A percentile compares a stretch with the other conserved stretches of the same genome.
Conservation (phyloP, 2,797 vertebrate species). For the Pantherophis vulpinus region DNA sequence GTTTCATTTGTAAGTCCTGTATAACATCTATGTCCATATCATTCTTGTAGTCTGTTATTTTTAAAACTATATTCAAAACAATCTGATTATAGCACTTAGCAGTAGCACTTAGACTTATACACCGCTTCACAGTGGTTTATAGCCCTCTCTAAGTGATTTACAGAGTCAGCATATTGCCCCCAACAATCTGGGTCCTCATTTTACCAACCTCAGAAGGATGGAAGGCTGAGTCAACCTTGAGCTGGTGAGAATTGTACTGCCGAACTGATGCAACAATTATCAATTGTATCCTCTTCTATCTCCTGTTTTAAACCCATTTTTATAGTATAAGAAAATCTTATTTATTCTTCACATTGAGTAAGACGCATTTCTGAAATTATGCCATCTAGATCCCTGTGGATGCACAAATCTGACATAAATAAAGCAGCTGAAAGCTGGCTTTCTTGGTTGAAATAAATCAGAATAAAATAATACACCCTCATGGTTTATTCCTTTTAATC, state of each 20-base stretch:
- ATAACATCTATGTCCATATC: background rate
- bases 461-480: background rate
- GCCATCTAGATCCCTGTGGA: accelerated
- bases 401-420: background rate
- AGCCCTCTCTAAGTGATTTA: no score
- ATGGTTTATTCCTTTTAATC: slow-evolving; percentile 24
- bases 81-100: background rate
- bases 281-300: background rate
- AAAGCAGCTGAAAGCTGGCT: background rate
- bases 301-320: background rate
- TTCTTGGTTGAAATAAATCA: background rate
- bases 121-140: no score
- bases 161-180: no score
- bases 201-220: no score
- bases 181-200: no score
- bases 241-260: no score
- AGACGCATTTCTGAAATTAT: background rate
- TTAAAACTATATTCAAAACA: background rate
- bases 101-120: no score
- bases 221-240: no score
- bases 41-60: background rate
- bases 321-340: background rate
- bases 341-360: background rate
- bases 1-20: background rate
- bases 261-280: background rate